Conservation (phyloP, 2,888 invertebrate genomes). For the Steinernema scapterisci region DNA sequence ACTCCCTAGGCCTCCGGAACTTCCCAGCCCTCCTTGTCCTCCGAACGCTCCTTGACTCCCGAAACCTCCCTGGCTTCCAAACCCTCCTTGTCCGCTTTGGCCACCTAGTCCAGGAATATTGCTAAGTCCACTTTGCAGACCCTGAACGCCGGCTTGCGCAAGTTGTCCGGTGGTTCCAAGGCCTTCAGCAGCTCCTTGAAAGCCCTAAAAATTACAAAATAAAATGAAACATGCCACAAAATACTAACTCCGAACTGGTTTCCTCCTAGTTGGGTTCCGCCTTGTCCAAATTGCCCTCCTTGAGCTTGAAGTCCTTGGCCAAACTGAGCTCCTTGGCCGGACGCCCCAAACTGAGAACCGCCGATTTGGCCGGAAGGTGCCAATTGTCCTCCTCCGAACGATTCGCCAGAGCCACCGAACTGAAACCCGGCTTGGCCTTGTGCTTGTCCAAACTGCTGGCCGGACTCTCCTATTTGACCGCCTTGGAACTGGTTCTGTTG, state of each 20-base stretch:
- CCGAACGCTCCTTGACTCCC: constrained; percentile 37
- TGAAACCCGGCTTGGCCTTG: neutral
- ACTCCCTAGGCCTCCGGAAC: constrained; percentile 32
- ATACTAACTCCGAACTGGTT: too few relatives aligned
- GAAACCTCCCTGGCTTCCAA: constrained; percentile 36
- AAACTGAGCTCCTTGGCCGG: too few relatives aligned
- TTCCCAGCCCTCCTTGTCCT: constrained; percentile 36
- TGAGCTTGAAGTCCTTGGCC: too few relatives aligned
- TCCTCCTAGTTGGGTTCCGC: too few relatives aligned
- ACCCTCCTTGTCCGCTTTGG: constrained; percentile 30
- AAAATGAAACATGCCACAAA: too few relatives aligned
- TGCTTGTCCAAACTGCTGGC: neutral
- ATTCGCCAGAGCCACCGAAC: neutral
- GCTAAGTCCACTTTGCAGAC: neutral
- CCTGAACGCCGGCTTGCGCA: neutral
- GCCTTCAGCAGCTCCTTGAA: neutral
- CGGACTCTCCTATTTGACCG: too few relatives aligned
- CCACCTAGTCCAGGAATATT: constrained; percentile 24
- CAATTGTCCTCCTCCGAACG: neutral
- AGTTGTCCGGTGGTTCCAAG: neutral
- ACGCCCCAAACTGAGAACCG: too few relatives aligned
- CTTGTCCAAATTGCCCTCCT: too few relatives aligned
- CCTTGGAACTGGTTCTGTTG: too few relatives aligned
- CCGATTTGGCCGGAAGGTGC: too few relatives aligned
- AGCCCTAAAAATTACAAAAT: neutral